Conservation (phyloP, 2,888 invertebrate genomes). For the Orthosia gothica region DNA sequence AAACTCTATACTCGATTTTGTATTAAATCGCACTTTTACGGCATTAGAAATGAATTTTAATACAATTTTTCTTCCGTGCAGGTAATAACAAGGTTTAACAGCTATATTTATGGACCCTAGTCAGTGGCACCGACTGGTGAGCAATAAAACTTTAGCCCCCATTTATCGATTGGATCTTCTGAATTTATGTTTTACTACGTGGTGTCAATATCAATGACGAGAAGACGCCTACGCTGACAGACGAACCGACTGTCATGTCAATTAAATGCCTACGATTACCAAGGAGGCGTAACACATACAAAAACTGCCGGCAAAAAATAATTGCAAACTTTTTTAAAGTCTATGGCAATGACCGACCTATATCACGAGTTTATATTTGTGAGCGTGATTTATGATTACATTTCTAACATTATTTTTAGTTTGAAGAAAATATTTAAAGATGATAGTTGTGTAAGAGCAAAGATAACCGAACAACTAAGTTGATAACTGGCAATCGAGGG, state of each 20-base stretch:
- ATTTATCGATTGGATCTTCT: constrained; percentile 14
- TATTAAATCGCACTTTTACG: no score
- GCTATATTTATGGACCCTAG: no score
- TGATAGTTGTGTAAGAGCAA: background rate
- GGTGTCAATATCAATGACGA: constrained; percentile 30
- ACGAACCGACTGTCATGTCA: constrained; percentile 52
- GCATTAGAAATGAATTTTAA: no score
- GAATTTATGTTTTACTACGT: background rate
- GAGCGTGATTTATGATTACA: background rate
- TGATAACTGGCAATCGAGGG: constrained; percentile 1
- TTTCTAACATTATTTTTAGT: background rate
- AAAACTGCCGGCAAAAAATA: constrained; percentile 32
- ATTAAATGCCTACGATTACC: constrained; percentile 41
- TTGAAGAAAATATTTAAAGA: background rate
- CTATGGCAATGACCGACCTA: constrained; percentile 59
- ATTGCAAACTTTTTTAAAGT: constrained; percentile 15
- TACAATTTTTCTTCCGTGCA: no score
- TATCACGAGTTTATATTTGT: constrained; percentile 33
- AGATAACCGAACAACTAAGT: constrained; percentile 12
- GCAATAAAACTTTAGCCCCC: no score
- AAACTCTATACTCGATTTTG: no score
- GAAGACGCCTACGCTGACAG: constrained; percentile 57
- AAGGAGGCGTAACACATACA: constrained; percentile 25
- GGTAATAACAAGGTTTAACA: no score
- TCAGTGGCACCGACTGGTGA: no score